These are phyloP conservation scores for Eriocheir sinensis DNA, from an alignment of 1,140 invertebrate genomes.

Conservation along the genomic window DNA sequence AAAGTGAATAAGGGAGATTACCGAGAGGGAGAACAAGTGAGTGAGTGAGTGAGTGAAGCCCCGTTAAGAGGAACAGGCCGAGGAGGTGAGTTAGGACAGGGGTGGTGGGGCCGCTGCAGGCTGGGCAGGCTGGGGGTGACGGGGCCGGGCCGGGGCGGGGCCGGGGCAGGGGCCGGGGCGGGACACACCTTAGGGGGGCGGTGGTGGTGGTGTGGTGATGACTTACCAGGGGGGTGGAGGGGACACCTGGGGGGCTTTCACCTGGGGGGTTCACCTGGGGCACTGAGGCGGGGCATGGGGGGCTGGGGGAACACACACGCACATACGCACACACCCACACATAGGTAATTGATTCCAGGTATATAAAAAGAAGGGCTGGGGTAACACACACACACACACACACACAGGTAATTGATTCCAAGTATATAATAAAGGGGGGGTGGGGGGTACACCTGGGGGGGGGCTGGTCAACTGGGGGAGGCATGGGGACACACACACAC, in stretches of 20 bases:
- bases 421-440: too few species aligned
- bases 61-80: neutral
- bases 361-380: too few species aligned
- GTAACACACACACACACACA: too few species aligned
- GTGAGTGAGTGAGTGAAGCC: neutral
- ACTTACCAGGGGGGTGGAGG: slow-evolving; percentile 66
- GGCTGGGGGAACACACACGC: too few species aligned
- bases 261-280: slow-evolving; percentile 30
- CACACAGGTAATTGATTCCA: too few species aligned
- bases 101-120: neutral
- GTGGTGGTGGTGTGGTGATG: slow-evolving; percentile 31
- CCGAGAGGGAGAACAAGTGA: neutral
- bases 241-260: neutral
- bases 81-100: slow-evolving; percentile 10
- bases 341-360: too few species aligned
- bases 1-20: neutral
- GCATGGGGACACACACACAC: neutral
- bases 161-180: neutral
- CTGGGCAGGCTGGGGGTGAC: neutral
- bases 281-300: too few species aligned
- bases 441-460: slow-evolving; percentile 37
- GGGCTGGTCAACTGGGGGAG: slow-evolving; percentile 7
- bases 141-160: slow-evolving; percentile 3
- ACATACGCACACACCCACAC: too few species aligned
- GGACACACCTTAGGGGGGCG: neutral